Conservation (phyloP, 2,113 vertebrate genomes). For the Candoia aspera region DNA sequence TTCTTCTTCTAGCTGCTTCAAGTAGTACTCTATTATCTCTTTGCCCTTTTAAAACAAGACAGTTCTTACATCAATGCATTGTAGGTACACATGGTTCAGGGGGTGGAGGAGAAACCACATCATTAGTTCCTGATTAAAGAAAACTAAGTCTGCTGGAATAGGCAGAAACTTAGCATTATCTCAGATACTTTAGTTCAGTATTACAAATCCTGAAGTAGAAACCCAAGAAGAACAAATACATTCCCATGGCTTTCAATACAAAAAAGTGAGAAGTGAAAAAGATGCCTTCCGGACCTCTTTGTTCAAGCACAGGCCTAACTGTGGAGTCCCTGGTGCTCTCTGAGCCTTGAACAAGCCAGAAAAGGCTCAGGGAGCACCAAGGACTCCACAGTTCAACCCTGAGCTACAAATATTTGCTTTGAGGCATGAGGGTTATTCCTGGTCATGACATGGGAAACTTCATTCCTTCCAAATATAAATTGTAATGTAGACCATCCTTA, state of each 20-base stretch:
- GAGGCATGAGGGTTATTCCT: background rate
- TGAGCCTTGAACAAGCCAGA: no score
- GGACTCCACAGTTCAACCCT: no score
- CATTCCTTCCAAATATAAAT: background rate
- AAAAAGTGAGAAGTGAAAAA: background rate
- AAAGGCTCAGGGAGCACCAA: no score
- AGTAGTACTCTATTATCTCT: conserved; percentile 95
- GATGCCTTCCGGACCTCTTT: no score
- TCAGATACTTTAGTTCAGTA: background rate
- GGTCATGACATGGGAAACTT: background rate
- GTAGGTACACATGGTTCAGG: background rate
- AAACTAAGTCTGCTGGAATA: background rate
- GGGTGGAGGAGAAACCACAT: background rate
- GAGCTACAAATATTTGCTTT: no score
- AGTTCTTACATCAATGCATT: background rate
- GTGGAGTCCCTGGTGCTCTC: no score
- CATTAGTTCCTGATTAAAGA: background rate
- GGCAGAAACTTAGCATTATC: background rate
- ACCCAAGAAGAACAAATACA: background rate
- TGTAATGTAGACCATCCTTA: background rate
- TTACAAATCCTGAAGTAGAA: background rate
- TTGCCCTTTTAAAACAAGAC: conserved; percentile 82
- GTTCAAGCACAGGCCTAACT: background rate
- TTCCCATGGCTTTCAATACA: background rate
- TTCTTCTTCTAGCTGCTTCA: conserved; percentile 88